phyloP scores from a whole-genome alignment of 2,888 invertebrate species.

The Xestobium rufovillosum region DNA sequence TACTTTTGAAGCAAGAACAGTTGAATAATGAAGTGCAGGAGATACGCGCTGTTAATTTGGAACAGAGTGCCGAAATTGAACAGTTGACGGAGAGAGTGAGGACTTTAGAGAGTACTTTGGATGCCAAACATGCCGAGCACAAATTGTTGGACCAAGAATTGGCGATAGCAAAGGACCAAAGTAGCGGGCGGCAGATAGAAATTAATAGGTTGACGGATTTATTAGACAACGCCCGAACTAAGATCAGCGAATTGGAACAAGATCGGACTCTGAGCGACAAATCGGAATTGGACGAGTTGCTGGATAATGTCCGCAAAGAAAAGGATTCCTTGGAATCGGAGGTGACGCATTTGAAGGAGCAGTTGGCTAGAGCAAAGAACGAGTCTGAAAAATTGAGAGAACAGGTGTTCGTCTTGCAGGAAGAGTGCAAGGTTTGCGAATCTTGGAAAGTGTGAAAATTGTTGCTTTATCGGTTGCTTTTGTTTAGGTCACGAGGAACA shows the following conservation, averaged over 20 bases:
- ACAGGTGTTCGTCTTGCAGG: slow-evolving; percentile 58
- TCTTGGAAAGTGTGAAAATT: slow-evolving; percentile 1
- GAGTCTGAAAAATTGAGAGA: slow-evolving; percentile 61
- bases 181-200: slow-evolving; percentile 71
- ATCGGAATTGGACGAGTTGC: slow-evolving; percentile 62
- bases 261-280: slow-evolving; percentile 60
- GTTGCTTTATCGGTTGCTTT: slow-evolving; percentile 8
- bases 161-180: slow-evolving; percentile 62
- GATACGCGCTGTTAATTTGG: slow-evolving; percentile 52
- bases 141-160: slow-evolving; percentile 67
- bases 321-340: slow-evolving; percentile 66
- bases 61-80: slow-evolving; percentile 55
- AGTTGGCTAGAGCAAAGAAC: slow-evolving; percentile 59
- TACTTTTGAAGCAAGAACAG: slow-evolving; percentile 72
- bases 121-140: slow-evolving; percentile 67
- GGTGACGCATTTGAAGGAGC: slow-evolving; percentile 60
- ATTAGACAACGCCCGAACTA: slow-evolving; percentile 77
- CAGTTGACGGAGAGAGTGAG: slow-evolving; percentile 62
- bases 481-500: slow-evolving; percentile 67
- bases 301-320: slow-evolving; percentile 61
- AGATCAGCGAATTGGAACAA: slow-evolving; percentile 66
- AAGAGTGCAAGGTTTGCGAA: slow-evolving; percentile 57
- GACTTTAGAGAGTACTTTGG: slow-evolving; percentile 64
- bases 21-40: slow-evolving; percentile 63
- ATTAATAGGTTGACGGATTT: slow-evolving; percentile 67